Percentiles rank a stretch among this genome's conserved stretches.
Evolutionary conservation across 2,888 invertebrate genomes (phyloP).

Genomic region (Trimorus sp.): DNA sequence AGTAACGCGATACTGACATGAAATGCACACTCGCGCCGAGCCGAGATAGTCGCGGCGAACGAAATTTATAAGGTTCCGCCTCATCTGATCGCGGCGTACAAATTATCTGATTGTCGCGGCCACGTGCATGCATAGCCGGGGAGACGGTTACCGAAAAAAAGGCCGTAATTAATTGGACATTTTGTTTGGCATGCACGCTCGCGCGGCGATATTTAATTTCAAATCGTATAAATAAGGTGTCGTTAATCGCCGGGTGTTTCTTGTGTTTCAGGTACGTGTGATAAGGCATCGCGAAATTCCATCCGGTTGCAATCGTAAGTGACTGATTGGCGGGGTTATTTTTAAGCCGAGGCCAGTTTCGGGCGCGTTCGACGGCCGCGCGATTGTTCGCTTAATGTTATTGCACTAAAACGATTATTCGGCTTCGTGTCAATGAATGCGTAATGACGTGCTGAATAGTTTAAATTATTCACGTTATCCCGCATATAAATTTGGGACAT

Average conservation of each 20-base stretch:
- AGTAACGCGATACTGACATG: slow-evolving; percentile 57
- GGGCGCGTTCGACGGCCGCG: too few species aligned
- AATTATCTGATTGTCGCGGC: slow-evolving; percentile 58
- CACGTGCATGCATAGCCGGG: slow-evolving; percentile 34
- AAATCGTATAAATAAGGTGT: slow-evolving; percentile 1
- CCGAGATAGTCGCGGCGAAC: slow-evolving; percentile 35
- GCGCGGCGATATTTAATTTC: slow-evolving; percentile 26
- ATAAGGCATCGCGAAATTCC: background rate
- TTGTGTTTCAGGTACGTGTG: slow-evolving; percentile 50
- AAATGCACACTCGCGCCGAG: slow-evolving; percentile 45
- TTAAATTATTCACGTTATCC: slow-evolving; percentile 46
- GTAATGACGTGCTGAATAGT: slow-evolving; percentile 34
- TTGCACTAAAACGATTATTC: slow-evolving; percentile 28
- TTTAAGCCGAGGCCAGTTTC: too few species aligned
- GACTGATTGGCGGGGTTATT: too few species aligned
- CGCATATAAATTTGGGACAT: slow-evolving; percentile 47
- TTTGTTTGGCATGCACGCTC: slow-evolving; percentile 20
- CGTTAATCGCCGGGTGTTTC: slow-evolving; percentile 25
- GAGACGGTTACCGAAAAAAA: slow-evolving; percentile 28
- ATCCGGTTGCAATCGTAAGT: background rate
- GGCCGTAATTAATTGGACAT: slow-evolving; percentile 24
- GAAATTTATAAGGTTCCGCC: slow-evolving; percentile 51
- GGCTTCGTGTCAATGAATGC: slow-evolving; percentile 19
- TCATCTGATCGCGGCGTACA: slow-evolving; percentile 45
- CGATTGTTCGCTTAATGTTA: slow-evolving; percentile 3